Base-by-base conservation (phyloP, 1,140 invertebrate species). In the Calycopis cecrops region DNA sequence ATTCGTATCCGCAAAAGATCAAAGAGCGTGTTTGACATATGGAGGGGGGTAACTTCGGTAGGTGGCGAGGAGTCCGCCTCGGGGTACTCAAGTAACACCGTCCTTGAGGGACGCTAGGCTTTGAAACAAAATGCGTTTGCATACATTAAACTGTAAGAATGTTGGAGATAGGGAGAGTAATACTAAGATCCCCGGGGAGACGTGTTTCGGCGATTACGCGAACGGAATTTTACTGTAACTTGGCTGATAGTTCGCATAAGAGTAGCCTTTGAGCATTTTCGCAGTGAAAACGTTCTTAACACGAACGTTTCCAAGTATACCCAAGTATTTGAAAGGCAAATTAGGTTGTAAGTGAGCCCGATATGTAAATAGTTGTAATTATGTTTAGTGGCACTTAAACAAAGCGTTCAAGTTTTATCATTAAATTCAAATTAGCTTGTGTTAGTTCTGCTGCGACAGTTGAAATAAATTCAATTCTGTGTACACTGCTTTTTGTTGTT, bases 101-200 rank as follows among this genome's bases (percentile, higher is more conserved):
- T 79, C 62, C 72, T 75, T 77, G 70, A 76, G 83, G 14, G 79
- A 81, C 80, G 73, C 70, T 71, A 76, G 74, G 76, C 81, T 87
- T 87, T 84, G 83, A 83, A 87, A 87, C 83, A 87, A 87, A 87
- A 85, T 87, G 83, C 82, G 82, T 85, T 85, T 85, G 82, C 83
- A 87, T 87, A 87, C 74, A 85, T 86, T 86, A 83, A 86, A 85
- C 73, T 82, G 71, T 87, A 85, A 84, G 83, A 85, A 87, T 86
- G 83, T 83, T 73, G 66, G 69, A 85, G 76, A 84, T 83, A 82
- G 73, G 72, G 72, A 71, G 77, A 70, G 74, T 76, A 28, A 70
- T 69, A 59, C 61, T 44, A 56, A 69, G 67, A 71, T 77, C 77
- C 69, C 77, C 57, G 8, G 76, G 73, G 79, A 60, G 78, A 65